Conservation (phyloP, 2,113 vertebrate species). For the Phalacrocorax aristotelis region DNA sequence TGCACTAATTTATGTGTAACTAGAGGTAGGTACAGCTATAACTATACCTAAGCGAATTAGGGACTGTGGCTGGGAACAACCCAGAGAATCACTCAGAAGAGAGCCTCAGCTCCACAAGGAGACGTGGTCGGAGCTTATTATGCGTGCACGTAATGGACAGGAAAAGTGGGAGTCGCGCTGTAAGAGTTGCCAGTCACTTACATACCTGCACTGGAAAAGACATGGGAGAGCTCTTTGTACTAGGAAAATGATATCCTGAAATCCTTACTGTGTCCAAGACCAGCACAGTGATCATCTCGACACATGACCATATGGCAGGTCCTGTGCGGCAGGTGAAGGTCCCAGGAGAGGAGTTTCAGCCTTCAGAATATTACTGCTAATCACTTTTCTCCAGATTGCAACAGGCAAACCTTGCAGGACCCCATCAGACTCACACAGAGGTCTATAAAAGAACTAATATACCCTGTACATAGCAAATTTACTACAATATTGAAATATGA, state of each 20-base stretch:
- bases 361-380: neutral
- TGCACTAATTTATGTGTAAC: neutral
- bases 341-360: neutral
- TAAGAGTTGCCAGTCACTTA: neutral
- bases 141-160: neutral
- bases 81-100: neutral
- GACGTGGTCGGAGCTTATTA: neutral
- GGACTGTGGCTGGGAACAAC: neutral
- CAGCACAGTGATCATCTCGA: neutral
- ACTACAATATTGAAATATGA: neutral
- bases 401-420: neutral
- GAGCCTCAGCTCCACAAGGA: neutral
- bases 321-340: neutral
- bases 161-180: neutral
- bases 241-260: neutral
- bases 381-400: neutral
- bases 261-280: neutral
- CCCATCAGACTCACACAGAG: neutral
- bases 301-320: neutral
- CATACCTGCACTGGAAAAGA: neutral
- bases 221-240: neutral
- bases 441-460: neutral
- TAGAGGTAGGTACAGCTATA: neutral
- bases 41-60: neutral
- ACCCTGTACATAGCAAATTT: neutral